A percentile compares a stretch with the other conserved stretches of the same genome.
These are phyloP conservation scores for Lagopus leucura DNA, from an alignment of 2,113 vertebrate species.

Conservation along the genomic window DNA sequence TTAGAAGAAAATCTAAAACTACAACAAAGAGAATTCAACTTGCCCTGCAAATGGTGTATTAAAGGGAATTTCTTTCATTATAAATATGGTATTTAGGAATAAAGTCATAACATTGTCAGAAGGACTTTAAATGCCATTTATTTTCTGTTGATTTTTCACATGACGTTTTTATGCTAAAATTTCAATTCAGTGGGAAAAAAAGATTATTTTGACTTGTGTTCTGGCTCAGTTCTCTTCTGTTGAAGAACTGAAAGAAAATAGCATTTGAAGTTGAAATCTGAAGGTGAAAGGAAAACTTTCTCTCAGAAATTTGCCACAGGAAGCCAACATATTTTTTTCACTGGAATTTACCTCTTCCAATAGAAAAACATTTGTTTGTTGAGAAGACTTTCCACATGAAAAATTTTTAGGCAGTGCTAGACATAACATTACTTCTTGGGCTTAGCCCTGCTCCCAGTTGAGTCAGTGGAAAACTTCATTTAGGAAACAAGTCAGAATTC, in stretches of 20 bases:
- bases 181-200: neutral
- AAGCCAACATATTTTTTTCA: neutral
- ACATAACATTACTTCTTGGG: neutral
- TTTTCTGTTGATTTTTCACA: constrained; percentile 27
- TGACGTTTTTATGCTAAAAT: constrained; percentile 42
- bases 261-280: constrained; percentile 30
- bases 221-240: neutral
- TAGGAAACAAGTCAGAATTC: neutral
- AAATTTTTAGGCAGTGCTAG: constrained; percentile 2
- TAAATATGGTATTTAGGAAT: constrained; percentile 40
- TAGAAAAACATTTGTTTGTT: neutral
- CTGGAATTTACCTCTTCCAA: neutral
- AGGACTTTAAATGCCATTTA: constrained; percentile 36
- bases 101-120: constrained; percentile 22
- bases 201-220: neutral
- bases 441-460: neutral
- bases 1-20: constrained; percentile 18
- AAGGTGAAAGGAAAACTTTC: constrained; percentile 20
- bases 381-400: neutral
- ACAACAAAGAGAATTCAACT: neutral
- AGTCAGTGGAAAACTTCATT: neutral
- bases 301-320: neutral
- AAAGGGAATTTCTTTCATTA: constrained; percentile 43
- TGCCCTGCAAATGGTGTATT: constrained; percentile 6
- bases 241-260: constrained; percentile 23